Percentiles rank a stretch among this genome's conserved stretches.
Conservation (phyloP, 2,797 vertebrate species). For the Notolabrus celidotus region DNA sequence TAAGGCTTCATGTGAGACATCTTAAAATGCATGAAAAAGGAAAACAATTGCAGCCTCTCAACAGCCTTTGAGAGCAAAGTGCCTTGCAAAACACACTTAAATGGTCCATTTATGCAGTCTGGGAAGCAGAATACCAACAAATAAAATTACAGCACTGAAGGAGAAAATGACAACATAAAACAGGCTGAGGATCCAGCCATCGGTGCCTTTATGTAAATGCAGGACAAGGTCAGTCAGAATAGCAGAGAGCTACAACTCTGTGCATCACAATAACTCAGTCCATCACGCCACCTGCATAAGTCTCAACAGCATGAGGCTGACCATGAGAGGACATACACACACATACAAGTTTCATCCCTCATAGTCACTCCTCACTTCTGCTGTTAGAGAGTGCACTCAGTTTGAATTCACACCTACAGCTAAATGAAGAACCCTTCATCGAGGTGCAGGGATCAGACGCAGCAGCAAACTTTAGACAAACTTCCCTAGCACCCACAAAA, state of each 20-base stretch:
- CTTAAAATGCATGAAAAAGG: slow-evolving; percentile 45
- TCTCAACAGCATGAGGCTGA: slow-evolving; percentile 63
- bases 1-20: slow-evolving; percentile 25
- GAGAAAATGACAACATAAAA: slow-evolving; percentile 18
- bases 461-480: too few relatives aligned
- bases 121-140: slow-evolving; percentile 15
- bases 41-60: slow-evolving; percentile 28
- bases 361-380: too few relatives aligned
- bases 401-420: too few relatives aligned
- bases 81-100: not conserved
- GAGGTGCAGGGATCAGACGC: too few relatives aligned
- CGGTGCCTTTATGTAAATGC: slow-evolving; percentile 28
- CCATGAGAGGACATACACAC: slow-evolving; percentile 51
- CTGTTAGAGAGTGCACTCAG: too few relatives aligned
- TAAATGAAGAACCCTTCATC: too few relatives aligned
- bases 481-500: too few relatives aligned
- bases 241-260: slow-evolving; percentile 44
- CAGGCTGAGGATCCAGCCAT: slow-evolving; percentile 14
- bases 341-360: slow-evolving; percentile 1
- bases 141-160: slow-evolving; percentile 2
- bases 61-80: slow-evolving; percentile 17
- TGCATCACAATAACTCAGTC: slow-evolving; percentile 53
- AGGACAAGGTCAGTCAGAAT: slow-evolving; percentile 46
- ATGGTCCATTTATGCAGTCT: slow-evolving; percentile 3
- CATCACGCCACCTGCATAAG: slow-evolving; percentile 58